Conservation (phyloP, 2,888 invertebrate species). For the Clusia tigrina region DNA sequence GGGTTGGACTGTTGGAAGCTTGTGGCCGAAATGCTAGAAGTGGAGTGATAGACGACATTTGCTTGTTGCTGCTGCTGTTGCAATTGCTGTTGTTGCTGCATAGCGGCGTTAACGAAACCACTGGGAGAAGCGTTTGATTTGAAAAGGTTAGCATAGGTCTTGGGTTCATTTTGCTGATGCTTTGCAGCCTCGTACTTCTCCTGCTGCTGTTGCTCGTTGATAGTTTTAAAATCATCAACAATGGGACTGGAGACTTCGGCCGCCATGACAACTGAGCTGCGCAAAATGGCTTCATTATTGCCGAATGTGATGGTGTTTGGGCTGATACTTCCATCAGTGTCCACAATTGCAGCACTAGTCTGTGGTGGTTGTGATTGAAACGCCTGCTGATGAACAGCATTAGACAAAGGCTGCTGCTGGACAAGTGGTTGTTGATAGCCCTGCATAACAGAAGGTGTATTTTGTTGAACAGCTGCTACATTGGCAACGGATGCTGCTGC, state of each 20-base stretch:
- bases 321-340: constrained; percentile 36
- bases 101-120: constrained; percentile 61
- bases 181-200: constrained; percentile 62
- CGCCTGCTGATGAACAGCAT: constrained; percentile 26
- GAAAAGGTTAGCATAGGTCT: constrained; percentile 87
- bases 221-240: constrained; percentile 56
- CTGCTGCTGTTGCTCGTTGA: constrained; percentile 58
- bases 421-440: constrained; percentile 33
- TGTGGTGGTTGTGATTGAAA: background rate
- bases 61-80: constrained; percentile 54
- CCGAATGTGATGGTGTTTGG: constrained; percentile 23
- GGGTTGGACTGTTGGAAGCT: constrained; percentile 51
- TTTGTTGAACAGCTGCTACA: constrained; percentile 34
- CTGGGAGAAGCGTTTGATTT: constrained; percentile 67
- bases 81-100: constrained; percentile 62
- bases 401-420: constrained; percentile 29
- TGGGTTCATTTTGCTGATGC: constrained; percentile 72
- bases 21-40: constrained; percentile 39
- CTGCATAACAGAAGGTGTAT: constrained; percentile 42
- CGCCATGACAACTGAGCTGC: constrained; percentile 43
- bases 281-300: constrained; percentile 32
- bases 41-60: constrained; percentile 40
- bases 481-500: constrained; percentile 37
- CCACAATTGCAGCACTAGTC: constrained; percentile 23
- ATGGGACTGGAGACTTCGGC: constrained; percentile 36